Evolutionary conservation across 2,888 invertebrate genomes (phyloP).

Genomic region (Dione juno): DNA sequence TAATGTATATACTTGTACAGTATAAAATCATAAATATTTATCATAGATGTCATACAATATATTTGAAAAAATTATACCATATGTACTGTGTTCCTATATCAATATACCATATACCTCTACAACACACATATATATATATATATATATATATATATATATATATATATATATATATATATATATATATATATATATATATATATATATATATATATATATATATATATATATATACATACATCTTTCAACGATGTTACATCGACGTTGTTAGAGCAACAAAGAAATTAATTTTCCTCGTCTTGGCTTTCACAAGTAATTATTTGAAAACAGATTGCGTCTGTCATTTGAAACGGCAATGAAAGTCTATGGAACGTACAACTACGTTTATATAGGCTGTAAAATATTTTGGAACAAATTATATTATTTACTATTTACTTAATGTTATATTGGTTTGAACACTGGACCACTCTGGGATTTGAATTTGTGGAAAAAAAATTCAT

Average conservation of each 20-base stretch:
- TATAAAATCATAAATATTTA: no score
- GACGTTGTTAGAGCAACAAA: constrained; percentile 69
- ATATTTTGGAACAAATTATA: constrained; percentile 1
- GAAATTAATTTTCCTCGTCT: constrained; percentile 76
- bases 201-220: background rate
- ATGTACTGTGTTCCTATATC: no score
- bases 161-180: no score
- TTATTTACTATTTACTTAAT: no score
- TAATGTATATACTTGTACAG: no score
- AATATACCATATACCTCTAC: no score
- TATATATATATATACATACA: constrained; percentile 20
- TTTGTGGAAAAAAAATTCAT: no score
- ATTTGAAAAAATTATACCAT: no score
- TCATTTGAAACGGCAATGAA: constrained; percentile 54
- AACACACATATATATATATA: background rate
- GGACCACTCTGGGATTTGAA: no score
- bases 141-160: background rate
- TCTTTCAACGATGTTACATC: constrained; percentile 47
- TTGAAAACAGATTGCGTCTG: constrained; percentile 78
- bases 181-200: no score
- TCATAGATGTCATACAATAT: no score
- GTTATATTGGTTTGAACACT: no score
- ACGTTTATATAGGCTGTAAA: background rate
- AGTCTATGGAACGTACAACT: constrained; percentile 10
- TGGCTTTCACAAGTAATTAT: constrained; percentile 78